Conservation (phyloP, 1,140 invertebrate species). For the Drosophila parvula region DNA sequence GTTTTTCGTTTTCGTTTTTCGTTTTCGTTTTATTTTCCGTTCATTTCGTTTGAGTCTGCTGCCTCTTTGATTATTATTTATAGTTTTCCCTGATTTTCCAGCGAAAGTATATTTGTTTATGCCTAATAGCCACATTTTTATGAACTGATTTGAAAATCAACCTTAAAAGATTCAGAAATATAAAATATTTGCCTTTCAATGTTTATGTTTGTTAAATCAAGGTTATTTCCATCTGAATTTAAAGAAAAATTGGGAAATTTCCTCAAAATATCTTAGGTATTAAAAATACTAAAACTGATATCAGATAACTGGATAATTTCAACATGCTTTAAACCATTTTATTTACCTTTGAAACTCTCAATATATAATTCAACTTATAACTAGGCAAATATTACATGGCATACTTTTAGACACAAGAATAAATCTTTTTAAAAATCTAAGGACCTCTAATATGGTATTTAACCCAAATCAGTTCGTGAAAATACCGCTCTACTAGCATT, state of each 20-base stretch:
- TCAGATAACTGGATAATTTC: background rate
- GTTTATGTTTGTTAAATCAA: background rate
- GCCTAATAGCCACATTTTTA: conserved; percentile 21
- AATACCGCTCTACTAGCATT: conserved; percentile 25
- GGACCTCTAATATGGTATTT: too few relatives aligned
- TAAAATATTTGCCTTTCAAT: background rate
- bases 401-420: background rate
- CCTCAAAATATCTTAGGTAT: background rate
- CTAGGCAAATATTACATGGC: background rate
- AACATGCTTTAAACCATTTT: background rate
- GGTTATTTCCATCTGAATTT: background rate
- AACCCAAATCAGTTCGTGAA: conserved; percentile 2
- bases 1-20: conserved; percentile 20
- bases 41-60: conserved; percentile 17
- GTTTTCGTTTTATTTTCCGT: conserved; percentile 9
- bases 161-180: background rate
- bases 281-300: background rate
- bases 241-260: background rate
- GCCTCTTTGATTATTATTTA: conserved; percentile 47
- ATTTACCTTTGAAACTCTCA: background rate
- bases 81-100: conserved; percentile 17
- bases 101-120: conserved; percentile 29
- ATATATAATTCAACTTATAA: background rate
- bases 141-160: conserved; percentile 8
- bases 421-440: background rate